Percentiles rank a stretch among this genome's conserved stretches.
Evolutionary conservation across 1,140 invertebrate genomes (phyloP).

Genomic region (Bombus cullumanus): DNA sequence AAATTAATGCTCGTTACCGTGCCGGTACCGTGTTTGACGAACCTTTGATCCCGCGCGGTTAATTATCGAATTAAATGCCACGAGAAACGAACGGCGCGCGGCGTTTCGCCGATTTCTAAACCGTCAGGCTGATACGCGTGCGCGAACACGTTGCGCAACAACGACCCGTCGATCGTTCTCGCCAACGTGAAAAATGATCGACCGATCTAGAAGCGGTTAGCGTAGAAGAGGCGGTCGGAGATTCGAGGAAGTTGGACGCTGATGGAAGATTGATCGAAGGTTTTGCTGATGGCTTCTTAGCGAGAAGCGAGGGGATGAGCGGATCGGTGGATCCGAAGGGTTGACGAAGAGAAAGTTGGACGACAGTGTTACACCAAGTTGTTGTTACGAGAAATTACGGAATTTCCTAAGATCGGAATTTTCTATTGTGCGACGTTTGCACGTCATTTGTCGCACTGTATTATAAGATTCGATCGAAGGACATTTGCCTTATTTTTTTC

Average conservation of each 20-base stretch:
- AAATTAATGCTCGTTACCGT: slow-evolving; percentile 44
- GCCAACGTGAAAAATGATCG: slow-evolving; percentile 29
- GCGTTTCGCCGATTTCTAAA: slow-evolving; percentile 44
- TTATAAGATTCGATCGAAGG: no score
- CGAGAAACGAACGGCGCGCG: slow-evolving; percentile 1
- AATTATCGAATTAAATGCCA: slow-evolving; percentile 56
- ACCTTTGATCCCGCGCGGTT: slow-evolving; percentile 46
- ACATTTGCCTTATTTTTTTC: no score
- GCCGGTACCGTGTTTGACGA: slow-evolving; percentile 37
- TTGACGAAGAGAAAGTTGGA: not conserved
- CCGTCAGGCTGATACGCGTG: slow-evolving; percentile 7
- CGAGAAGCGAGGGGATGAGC: not conserved
- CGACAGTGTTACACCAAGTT: no score
- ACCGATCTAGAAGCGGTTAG: not conserved
- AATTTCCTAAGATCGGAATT: no score
- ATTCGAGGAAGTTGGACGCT: not conserved
- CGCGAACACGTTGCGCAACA: slow-evolving; percentile 34
- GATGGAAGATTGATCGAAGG: not conserved
- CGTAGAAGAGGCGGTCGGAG: not conserved
- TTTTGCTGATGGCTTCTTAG: not conserved
- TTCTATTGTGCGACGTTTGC: no score
- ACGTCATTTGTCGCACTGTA: no score
- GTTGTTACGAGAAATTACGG: no score
- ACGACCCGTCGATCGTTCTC: slow-evolving; percentile 2
- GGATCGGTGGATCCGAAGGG: not conserved